Base-by-base conservation (phyloP, 2,888 invertebrate genomes). In the Automeris io region DNA sequence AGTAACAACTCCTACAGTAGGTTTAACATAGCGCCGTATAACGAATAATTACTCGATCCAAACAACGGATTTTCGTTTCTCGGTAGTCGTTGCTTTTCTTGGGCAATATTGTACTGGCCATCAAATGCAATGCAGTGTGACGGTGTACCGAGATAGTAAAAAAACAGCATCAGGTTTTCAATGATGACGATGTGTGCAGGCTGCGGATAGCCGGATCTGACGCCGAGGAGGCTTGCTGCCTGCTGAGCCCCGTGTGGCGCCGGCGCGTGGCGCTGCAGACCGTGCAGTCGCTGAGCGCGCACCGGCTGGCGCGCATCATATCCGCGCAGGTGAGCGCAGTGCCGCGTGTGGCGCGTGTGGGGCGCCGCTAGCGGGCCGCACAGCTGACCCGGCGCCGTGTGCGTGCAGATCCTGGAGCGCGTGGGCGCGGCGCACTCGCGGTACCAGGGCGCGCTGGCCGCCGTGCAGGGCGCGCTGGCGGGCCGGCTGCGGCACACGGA, bases 401-500 rank as follows among this genome's bases (percentile, higher is more conserved):
- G 2, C 25, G 7, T 2, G 8, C 88, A 95, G 90, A 94, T 95
- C 51, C 83, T 92, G 49, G 95, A 95, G 51, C 88, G 93, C 33
- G 78, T 96, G 21, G 90, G 90, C 53, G 83, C 89, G 2, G 94
- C 95, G 0, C 96, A 96, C 65, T 94, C 94, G 58, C 77, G 91
- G 0, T 96, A 95, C 71, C 90, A 91, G 54, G 75, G 90, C 0
- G 93, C 95, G 7, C 86, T 96, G 40, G 80, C 90, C 18, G 89
- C 92, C 24, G 74, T 96, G 8, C 92, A 93, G 62, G 78, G 88
- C 22, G 91, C 93, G 50, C 88, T 95, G 40, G 90, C 90, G 0
- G 91, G 90, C 4, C 88, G 93, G 35, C 71, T 96, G 41, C 93
- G 93, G 54, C 91, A 92, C 57, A 94, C 95, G 0, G 95, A 95